Evolutionary conservation across 2,797 vertebrate species (phyloP).

Genomic region (Acomys russatus): DNA sequence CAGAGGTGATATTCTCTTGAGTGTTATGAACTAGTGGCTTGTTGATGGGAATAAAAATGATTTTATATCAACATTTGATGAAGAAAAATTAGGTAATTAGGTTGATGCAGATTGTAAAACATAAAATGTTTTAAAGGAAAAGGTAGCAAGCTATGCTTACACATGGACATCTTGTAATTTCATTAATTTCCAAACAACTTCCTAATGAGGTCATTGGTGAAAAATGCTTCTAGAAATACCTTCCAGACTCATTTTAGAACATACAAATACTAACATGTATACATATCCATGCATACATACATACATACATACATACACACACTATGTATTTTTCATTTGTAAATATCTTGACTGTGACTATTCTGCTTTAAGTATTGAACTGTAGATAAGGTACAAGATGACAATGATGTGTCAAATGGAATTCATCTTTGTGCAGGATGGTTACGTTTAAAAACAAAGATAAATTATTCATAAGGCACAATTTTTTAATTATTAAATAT

Average conservation of each 20-base stretch:
- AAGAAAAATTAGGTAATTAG: slow-evolving; percentile 47
- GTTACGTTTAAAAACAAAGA: background rate
- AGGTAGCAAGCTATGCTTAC: background rate
- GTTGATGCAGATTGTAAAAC: slow-evolving; percentile 3
- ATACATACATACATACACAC: background rate
- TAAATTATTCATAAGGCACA: background rate
- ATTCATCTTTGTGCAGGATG: background rate
- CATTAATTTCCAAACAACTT: background rate
- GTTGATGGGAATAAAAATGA: slow-evolving; percentile 46
- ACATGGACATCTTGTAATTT: background rate
- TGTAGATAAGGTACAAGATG: background rate
- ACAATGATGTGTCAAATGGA: background rate
- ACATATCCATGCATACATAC: background rate
- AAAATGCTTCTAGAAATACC: background rate
- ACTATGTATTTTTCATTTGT: background rate
- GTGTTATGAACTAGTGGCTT: slow-evolving; percentile 18
- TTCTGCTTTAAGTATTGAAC: background rate
- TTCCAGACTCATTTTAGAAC: background rate
- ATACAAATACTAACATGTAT: background rate
- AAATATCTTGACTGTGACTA: background rate
- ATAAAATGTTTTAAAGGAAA: slow-evolving; percentile 52
- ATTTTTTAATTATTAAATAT: background rate
- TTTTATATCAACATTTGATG: slow-evolving; percentile 43
- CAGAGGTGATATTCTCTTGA: slow-evolving; percentile 29
- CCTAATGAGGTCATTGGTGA: slow-evolving; percentile 20